Evolutionary conservation across 2,113 vertebrate genomes (phyloP).

Genomic region (Verasper variegatus): DNA sequence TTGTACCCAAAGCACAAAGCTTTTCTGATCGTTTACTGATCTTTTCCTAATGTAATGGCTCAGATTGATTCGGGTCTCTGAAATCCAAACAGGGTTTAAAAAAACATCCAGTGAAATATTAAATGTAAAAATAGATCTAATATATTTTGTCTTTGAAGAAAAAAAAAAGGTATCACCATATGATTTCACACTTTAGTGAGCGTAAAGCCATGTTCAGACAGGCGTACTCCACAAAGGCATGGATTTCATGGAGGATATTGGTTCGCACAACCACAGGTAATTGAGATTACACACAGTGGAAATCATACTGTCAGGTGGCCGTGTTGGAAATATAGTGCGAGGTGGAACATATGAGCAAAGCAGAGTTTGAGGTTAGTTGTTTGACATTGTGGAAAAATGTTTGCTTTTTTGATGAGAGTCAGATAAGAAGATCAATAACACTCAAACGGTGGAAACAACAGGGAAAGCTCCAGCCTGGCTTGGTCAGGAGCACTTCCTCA

Average conservation of each 20-base stretch:
- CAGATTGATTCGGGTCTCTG: not conserved
- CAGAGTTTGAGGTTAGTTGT: not conserved
- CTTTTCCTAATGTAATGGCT: not conserved
- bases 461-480: no score
- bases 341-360: not conserved
- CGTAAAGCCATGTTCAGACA: not conserved
- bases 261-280: not conserved
- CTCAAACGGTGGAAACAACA: no score
- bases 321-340: not conserved
- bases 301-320: not conserved
- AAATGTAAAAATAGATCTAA: not conserved
- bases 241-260: not conserved
- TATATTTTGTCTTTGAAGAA: no score
- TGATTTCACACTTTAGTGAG: not conserved
- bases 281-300: not conserved
- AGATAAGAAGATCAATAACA: not conserved
- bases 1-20: not conserved
- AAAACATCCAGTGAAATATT: no score
- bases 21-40: not conserved
- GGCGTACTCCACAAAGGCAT: not conserved
- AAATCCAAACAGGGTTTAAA: no score
- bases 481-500: no score
- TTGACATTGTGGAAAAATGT: not conserved
- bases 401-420: not conserved
- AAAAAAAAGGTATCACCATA: not conserved